These are phyloP conservation scores for Coregonus clupeaformis DNA, from an alignment of 2,113 vertebrate genomes.

Conservation along the genomic window DNA sequence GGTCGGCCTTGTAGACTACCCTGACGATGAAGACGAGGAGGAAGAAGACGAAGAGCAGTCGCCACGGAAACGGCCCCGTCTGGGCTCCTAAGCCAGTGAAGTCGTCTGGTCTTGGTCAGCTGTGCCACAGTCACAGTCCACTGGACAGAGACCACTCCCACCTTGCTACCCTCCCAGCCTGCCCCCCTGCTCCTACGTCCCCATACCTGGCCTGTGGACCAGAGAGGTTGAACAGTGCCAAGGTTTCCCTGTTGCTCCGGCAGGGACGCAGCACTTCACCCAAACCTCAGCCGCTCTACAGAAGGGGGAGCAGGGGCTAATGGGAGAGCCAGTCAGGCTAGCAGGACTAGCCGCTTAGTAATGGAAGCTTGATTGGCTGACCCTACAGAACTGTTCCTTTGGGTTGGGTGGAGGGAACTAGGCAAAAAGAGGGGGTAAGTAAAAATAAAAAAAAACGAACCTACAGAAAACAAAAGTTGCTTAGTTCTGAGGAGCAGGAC, in stretches of 20 bases:
- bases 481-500: constrained; percentile 69
- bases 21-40: constrained; percentile 95
- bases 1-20: constrained; percentile 96
- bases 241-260: constrained; percentile 44
- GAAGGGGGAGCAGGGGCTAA: constrained; percentile 34
- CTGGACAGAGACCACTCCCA: constrained; percentile 27
- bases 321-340: constrained; percentile 77
- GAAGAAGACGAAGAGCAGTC: constrained; percentile 85
- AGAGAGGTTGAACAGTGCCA: constrained; percentile 72
- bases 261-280: constrained; percentile 29
- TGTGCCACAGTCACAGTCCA: constrained; percentile 76
- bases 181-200: constrained; percentile 1
- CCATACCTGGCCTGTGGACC: constrained; percentile 61
- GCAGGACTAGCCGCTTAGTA: constrained; percentile 77
- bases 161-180: constrained; percentile 5
- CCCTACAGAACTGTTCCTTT: constrained; percentile 70
- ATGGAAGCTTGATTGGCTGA: constrained; percentile 82
- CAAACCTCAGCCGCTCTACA: constrained; percentile 64
- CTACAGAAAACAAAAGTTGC: constrained; percentile 36
- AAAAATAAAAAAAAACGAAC: constrained; percentile 25
- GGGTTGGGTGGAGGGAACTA: constrained; percentile 61
- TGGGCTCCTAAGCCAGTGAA: constrained; percentile 83
- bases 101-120: constrained; percentile 73
- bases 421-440: constrained; percentile 48
- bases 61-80: constrained; percentile 91